Percentiles rank a stretch among this genome's conserved stretches.
phyloP scores from a whole-genome alignment of 2,797 vertebrate species.

The Salarias fasciatus region DNA sequence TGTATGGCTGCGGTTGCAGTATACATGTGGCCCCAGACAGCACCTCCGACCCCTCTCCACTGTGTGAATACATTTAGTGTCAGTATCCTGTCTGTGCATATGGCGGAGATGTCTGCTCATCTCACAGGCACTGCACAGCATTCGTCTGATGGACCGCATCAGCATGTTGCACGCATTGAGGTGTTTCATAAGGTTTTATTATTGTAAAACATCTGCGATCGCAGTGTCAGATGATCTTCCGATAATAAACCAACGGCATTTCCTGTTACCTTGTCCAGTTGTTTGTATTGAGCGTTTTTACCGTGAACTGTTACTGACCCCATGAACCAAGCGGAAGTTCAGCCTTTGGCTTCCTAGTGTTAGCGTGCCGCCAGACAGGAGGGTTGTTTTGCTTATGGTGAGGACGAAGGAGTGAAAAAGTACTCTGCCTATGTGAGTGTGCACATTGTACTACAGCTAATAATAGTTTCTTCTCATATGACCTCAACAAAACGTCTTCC shows the following conservation, averaged over 20 bases:
- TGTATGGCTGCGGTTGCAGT: constrained; percentile 65
- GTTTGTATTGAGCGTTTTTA: constrained; percentile 21
- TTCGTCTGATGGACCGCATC: constrained; percentile 6
- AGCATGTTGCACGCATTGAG: too few species aligned
- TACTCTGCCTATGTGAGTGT: constrained; percentile 36
- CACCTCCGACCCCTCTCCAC: constrained; percentile 60
- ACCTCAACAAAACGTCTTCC: constrained; percentile 56
- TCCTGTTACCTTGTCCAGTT: constrained; percentile 58
- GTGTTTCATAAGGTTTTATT: neutral
- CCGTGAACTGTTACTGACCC: constrained; percentile 69
- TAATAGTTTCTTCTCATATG: constrained; percentile 64
- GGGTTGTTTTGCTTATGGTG: constrained; percentile 38
- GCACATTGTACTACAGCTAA: constrained; percentile 52
- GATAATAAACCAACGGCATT: constrained; percentile 43
- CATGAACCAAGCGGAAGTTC: constrained; percentile 48
- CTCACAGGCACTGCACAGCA: neutral
- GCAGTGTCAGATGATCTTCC: constrained; percentile 19
- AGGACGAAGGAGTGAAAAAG: constrained; percentile 46
- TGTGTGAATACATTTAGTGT: constrained; percentile 21
- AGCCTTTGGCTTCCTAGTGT: constrained; percentile 36
- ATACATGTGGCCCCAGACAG: constrained; percentile 46
- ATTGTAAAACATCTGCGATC: neutral
- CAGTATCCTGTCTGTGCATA: constrained; percentile 29
- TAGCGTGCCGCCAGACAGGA: constrained; percentile 42
- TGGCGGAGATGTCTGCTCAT: constrained; percentile 10